Evolutionary conservation across 2,113 vertebrate genomes (phyloP), one percentile per base, ranked within the genome.

Genomic region (Arizona elegans): DNA sequence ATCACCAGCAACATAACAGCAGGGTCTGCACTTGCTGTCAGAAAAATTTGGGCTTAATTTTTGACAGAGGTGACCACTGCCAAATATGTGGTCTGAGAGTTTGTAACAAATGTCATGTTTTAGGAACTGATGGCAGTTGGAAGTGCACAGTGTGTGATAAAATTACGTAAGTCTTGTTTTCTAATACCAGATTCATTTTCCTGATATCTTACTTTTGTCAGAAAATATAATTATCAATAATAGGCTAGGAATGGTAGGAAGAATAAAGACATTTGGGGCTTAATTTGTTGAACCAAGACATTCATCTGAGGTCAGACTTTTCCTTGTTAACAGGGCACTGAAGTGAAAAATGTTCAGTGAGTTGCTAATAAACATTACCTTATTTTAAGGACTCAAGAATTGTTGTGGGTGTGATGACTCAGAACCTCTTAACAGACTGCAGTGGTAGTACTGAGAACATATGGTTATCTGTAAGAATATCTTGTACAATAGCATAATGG

Each of bases 81-180:
- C 97, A 97, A 91, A 95, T 96, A 58, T 99, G 99, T 94, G 96
- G 95, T 0, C 97, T 98, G 1, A 97, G 98, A 1, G 98, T 99
- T 0, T 99, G 99, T 97, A 97, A 90, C 43, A 81, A 97, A 1
- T 99, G 99, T 86, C 98, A 98, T 0, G 96, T 98, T 0, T 8
- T 70, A 0, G 92, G 95, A 3, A 88, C 97, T 0, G 96, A 97
- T 0, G 97, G 97, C 56, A 97, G 94, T 43, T 99, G 98, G 98
- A 98, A 96, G 94, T 99, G 99, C 93, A 98, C 97, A 0, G 97
- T 99, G 91, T 99, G 99, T 47, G 97, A 98, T 95, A 99, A 99
- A 97, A 98, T 99, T 86, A 96, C 97, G 99, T 99, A 97, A 99
- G 99, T 99, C 93, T 87, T 81, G 0, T 52, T 70, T 47, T 50